These are phyloP conservation scores for Erebia aethiops DNA, from an alignment of 2,888 invertebrate species.

Conservation along the genomic window DNA sequence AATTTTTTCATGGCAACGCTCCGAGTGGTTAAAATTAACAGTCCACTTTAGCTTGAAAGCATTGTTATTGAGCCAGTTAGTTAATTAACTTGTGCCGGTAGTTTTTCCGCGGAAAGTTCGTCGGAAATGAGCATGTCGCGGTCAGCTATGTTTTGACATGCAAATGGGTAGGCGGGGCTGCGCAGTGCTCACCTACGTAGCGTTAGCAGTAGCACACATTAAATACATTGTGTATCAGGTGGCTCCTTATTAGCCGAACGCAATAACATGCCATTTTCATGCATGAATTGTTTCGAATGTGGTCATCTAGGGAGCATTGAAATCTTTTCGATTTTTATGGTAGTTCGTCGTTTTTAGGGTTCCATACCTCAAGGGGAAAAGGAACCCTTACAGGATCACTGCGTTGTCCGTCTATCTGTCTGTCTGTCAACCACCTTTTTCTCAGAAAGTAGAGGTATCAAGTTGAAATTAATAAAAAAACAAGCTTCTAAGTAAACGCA, in stretches of 20 bases:
- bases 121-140: conserved; percentile 69
- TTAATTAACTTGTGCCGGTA: conserved; percentile 46
- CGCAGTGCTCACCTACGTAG: conserved; percentile 17
- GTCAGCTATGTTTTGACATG: conserved; percentile 68
- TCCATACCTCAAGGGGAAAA: no score
- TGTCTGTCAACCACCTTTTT: no score
- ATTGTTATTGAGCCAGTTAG: conserved; percentile 41
- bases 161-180: conserved; percentile 56
- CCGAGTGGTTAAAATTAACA: conserved; percentile 15
- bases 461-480: no score
- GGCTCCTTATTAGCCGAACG: not conserved
- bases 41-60: conserved; percentile 28
- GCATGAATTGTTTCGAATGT: not conserved
- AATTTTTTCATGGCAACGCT: conserved; percentile 13
- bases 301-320: no score
- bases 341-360: no score
- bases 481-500: no score
- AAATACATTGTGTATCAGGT: conserved; percentile 10
- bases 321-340: no score
- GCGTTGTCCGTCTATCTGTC: no score
- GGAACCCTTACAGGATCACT: no score
- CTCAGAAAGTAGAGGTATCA: no score
- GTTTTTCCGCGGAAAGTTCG: conserved; percentile 55
- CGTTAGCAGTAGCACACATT: conserved; percentile 13
- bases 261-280: not conserved